A percentile compares a stretch with the other conserved stretches of the same genome.
Evolutionary conservation across 2,888 invertebrate species (phyloP).

Genomic region (Drosophila falleni): DNA sequence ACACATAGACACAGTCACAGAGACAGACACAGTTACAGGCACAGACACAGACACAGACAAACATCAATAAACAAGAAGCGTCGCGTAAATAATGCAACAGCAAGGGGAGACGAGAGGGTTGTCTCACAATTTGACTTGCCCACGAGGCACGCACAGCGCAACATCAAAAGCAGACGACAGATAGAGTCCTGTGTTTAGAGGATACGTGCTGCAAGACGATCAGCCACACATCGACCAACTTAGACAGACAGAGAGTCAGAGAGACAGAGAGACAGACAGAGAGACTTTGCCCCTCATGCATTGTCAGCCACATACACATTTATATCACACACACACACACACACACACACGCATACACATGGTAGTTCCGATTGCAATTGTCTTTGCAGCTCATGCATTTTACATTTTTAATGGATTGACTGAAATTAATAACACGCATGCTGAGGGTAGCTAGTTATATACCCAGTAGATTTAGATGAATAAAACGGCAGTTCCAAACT

Average conservation of each 20-base stretch:
- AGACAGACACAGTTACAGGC: conserved; percentile 9
- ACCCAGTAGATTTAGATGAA: conserved; percentile 7
- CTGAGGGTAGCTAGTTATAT: conserved; percentile 19
- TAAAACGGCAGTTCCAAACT: neutral
- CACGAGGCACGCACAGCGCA: conserved; percentile 70
- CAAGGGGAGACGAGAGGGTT: conserved; percentile 33
- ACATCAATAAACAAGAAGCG: conserved; percentile 80
- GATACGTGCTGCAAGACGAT: conserved; percentile 44
- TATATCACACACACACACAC: conserved; percentile 6
- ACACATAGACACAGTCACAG: conserved; percentile 16
- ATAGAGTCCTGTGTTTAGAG: conserved; percentile 41
- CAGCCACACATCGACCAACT: conserved; percentile 18
- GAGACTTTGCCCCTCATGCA: conserved; percentile 54
- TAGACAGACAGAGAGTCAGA: conserved; percentile 14
- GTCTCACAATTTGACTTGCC: conserved; percentile 60
- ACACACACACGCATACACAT: conserved; percentile 1
- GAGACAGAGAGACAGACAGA: conserved; percentile 7
- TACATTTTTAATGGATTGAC: conserved; percentile 83
- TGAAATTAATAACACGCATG: conserved; percentile 78
- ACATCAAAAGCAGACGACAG: conserved; percentile 64
- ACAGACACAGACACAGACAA: conserved; percentile 57
- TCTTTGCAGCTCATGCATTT: conserved; percentile 72
- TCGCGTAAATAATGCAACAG: conserved; percentile 79
- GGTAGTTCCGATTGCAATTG: conserved; percentile 62
- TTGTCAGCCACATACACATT: conserved; percentile 22